Base-by-base conservation (phyloP, 2,113 vertebrate genomes). In the Dissostichus mawsoni region DNA sequence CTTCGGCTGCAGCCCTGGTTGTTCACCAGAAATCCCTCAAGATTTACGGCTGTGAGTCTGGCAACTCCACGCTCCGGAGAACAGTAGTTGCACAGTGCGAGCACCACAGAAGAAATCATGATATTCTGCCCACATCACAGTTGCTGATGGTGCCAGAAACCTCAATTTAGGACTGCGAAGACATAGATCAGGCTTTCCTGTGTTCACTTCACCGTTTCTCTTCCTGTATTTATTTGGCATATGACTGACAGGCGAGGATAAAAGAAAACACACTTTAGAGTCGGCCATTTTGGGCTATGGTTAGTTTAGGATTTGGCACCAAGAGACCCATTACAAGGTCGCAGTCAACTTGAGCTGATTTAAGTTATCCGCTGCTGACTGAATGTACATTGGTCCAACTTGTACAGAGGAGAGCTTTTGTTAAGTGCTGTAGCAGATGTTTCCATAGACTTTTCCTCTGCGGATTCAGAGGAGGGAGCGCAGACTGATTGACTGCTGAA, bases 351-450 rank as follows among this genome's bases (percentile, higher is more conserved):
- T 58, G 80, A 57, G 57, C 69, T 86, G 87, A 89, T 91, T 93
- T 90, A 86, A 89, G 89, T 81, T 86, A 85, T 87, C 87, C 64
- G 41, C 67, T 74, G 75, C 83, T 85, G 74, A 68, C 85, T 89
- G 85, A 86, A 90, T 85, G 80, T 67, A 70, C 74, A 86, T 84
- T 65, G 83, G 80, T 78, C 74, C 23, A 61, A 64, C 61, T 73
- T 76, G 68, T 64, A 83, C 50, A 74, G 76, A 80, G 72, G 55
- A 74, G 25, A 45, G 50, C 47, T 82, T 88, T 77, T 67, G 65
- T 20, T 84, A 83, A 94, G 89, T 80, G 69, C 67, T 92, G 72
- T 57, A 87, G 77, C 93, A 94, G 92, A 93, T 94, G 87, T 92
- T 91, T 92, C 91, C 90, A 90, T 79, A 57, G 83, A 52, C 83